phyloP scores from a whole-genome alignment of 2,888 invertebrate species.

The Odiellus spinosus region DNA sequence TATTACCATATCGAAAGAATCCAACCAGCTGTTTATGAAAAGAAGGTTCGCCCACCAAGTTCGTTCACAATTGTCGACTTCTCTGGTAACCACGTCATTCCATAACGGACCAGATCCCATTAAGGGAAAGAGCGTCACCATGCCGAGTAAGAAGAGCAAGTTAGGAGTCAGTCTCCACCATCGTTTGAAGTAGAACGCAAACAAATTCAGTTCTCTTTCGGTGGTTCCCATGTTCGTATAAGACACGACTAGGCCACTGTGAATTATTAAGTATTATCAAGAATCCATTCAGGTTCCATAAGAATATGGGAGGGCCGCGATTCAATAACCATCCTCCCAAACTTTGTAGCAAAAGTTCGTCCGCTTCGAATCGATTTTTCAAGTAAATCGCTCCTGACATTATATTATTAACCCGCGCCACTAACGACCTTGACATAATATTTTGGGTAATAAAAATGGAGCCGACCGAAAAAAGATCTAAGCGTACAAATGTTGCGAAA shows the following conservation, averaged over 20 bases:
- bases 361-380: no score
- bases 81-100: conserved; percentile 15
- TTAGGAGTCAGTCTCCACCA: conserved; percentile 15
- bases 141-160: conserved; percentile 10
- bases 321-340: no score
- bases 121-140: conserved; percentile 17
- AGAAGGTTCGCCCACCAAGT: conserved; percentile 19
- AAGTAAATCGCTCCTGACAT: no score
- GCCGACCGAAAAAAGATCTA: no score
- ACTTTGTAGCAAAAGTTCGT: no score
- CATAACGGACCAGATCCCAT: conserved; percentile 19
- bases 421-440: no score
- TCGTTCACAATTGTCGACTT: conserved; percentile 16
- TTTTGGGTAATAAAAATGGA: no score
- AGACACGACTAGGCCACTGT: conserved; percentile 14
- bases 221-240: conserved; percentile 9
- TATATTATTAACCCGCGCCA: no score
- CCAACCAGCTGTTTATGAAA: conserved; percentile 20
- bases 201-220: conserved; percentile 12
- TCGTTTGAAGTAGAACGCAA: conserved; percentile 13
- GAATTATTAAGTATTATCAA: no score
- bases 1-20: conserved; percentile 14
- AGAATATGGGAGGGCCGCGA: no score
- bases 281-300: no score
- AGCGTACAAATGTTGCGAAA: no score